Base-by-base conservation (phyloP, 2,113 vertebrate genomes). In the Scortum barcoo region DNA sequence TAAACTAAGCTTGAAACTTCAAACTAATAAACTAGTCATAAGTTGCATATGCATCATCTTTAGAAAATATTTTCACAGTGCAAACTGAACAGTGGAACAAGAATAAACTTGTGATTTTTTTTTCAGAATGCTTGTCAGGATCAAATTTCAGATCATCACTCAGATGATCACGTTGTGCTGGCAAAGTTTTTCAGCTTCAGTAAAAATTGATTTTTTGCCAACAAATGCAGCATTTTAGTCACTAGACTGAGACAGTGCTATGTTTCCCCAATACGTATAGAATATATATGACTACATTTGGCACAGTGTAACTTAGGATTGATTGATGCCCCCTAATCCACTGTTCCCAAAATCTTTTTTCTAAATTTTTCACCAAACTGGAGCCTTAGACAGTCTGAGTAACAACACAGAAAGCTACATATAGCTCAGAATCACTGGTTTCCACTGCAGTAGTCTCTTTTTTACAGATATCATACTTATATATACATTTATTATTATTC, bases 301-400 rank as follows among this genome's bases (percentile, higher is more conserved):
- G 20, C 19, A 61, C 24, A 30, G 36, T 17, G 26, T 24, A 40
- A 17, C 26, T 44, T 44, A 44, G n/a, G 62, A 24, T 44, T 17
- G n/a, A 24, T 6, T 24, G 12, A 33, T 2, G 8, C 2, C 1
- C 56, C 16, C 7, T 19, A 19, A 28, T 8, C 57, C 8, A 33
- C 14, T 9, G 63, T 68, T 68, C 26, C 24, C 11, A 46, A n/a
- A n/a, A n/a, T n/a, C n/a, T n/a, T n/a, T n/a, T n/a, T n/a, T n/a
- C n/a, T n/a, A n/a, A n/a, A 76, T 50, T 50, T 68, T 14, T 46
- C 16, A 36, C 28, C 22, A 33, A 60, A 42, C 62, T 76, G 61
- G 19, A 46, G 33, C 26, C 14, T 5, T 3, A 5, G 13, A 42
- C 40, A 76, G 13, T 7, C 12, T 54, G 10, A 30, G 2, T 36